Evolutionary conservation across 2,888 invertebrate species (phyloP), one percentile per base, ranked within the genome.

Genomic region (Drosophila mayaguana): DNA sequence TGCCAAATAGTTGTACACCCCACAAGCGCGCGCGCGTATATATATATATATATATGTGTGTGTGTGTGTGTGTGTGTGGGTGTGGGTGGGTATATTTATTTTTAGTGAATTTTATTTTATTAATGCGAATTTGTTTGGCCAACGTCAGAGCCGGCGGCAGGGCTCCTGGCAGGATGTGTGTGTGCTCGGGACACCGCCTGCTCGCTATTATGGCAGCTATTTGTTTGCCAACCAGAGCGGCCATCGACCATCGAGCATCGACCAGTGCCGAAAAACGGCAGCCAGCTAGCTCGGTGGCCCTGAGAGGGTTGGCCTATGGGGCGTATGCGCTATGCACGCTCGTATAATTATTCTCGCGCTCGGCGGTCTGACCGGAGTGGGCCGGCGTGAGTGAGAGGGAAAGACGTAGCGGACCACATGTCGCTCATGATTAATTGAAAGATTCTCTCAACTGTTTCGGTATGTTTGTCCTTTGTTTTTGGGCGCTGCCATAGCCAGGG

Each of bases 381-480:
- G 8, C 5, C 2, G 3, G 50, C 2, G 50, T 0, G 32, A 32
- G 50, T 5, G 50, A 18, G 50, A 18, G 50, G 18, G 50, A 32
- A 7, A 32, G 50, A 18, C 11, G 8, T 7, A 25, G 54, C 22
- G 69, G 84, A 84, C 84, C 84, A 89, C 84, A 85, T 85, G 84
- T 85, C 84, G 84, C 88, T 87, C 81, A 77, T 85, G 84, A 85
- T 85, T 85, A 89, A 85, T 85, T 85, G 84, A 85, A 83, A 80
- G 84, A 79, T 87, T 88, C 72, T 70, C 87, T 72, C 70, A 81
- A 83, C 84, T 84, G 69, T 72, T 78, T 75, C 63, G 46, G 40
- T 51, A 63, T 68, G 63, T 68, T 63, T 75, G 67, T 61, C 51
- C 72, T 72, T 54, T 63, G 56, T 72, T 66, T 56, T 65, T 55